Evolutionary conservation across 2,113 vertebrate genomes (phyloP), one percentile per base, ranked within the genome.

Genomic region (Phylloscopus trochilus): DNA sequence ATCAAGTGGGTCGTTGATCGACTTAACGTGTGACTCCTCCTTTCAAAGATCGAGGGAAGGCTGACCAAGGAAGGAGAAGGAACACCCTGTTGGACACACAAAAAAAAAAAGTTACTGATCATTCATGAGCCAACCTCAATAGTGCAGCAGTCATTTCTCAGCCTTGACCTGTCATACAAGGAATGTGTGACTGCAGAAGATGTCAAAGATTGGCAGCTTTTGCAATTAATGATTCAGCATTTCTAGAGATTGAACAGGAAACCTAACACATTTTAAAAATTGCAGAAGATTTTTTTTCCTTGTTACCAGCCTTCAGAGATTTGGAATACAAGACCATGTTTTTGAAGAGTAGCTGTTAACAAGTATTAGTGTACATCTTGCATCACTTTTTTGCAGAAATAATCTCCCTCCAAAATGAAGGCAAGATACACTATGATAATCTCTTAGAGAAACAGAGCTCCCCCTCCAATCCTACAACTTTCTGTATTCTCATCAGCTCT

Each of bases 1-100:
- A 99, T 97, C 89, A 99, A 98, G 95, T 99, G 99, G 79, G 99
- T 99, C 92, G 98, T 99, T 24, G 99, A 99, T 80, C 99, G 98
- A 93, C 99, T 99, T 94, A 99, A 98, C 0, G 99, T 99, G 93
- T 99, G 99, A 97, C 99, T 99, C 97, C 98, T 99, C 83, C 97
- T 98, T 96, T 99, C 99, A 97, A 99, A 99, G 96, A 98, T 91
- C 22, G 99, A 98, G 8, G 98, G 97, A 89, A 99, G 98, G 72
- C 97, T 98, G 97, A 99, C 96, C 98, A 99, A 98, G 68, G 99
- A 99, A 28, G 99, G 99, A 56, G 99, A 99, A 69, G 98, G 98
- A 69, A 97, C 84, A 33, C 97, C 98, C 99, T 99, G 96, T 74
- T 76, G 83, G 85, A 41, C 3, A 77, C 37, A 39, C 8, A 39